Percentiles rank a stretch among this genome's conserved stretches.
Conservation (phyloP, 1,140 invertebrate genomes). For the Nylanderia fulva region DNA sequence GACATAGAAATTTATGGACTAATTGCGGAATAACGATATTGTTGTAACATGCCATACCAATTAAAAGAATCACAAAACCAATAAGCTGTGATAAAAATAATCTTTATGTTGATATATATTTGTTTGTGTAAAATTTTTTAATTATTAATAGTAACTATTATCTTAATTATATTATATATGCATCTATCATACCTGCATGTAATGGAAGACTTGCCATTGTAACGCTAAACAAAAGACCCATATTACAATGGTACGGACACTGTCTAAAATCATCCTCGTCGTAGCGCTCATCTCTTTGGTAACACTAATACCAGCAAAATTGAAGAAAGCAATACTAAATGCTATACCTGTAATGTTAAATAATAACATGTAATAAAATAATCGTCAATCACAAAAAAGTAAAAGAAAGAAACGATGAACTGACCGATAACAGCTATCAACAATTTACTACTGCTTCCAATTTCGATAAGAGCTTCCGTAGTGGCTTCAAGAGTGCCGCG, state of each 20-base stretch:
- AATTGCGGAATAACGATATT: slow-evolving; percentile 88
- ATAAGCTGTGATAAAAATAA: slow-evolving; percentile 85
- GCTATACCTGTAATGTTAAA: slow-evolving; percentile 89
- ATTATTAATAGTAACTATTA: too few species aligned
- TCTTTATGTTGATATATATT: too few species aligned
- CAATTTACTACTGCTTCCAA: slow-evolving; percentile 89
- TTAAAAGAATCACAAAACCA: slow-evolving; percentile 90
- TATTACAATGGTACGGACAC: slow-evolving; percentile 95
- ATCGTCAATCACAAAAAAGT: neutral
- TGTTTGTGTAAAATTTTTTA: too few species aligned
- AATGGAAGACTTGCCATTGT: slow-evolving; percentile 93
- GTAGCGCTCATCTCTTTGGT: slow-evolving; percentile 97
- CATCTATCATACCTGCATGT: slow-evolving; percentile 89
- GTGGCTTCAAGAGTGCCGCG: slow-evolving; percentile 94
- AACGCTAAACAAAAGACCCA: slow-evolving; percentile 93
- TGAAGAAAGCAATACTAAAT: slow-evolving; percentile 98
- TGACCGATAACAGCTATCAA: slow-evolving; percentile 89
- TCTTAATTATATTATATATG: too few species aligned
- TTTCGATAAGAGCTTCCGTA: slow-evolving; percentile 93
- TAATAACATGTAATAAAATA: slow-evolving; percentile 11
- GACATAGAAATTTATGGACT: slow-evolving; percentile 75
- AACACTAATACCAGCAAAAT: slow-evolving; percentile 98
- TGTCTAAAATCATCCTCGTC: slow-evolving; percentile 97
- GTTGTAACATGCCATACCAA: slow-evolving; percentile 93
- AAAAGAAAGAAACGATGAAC: slow-evolving; percentile 52